These are phyloP conservation scores for Aldrovandia affinis DNA, from an alignment of 2,797 vertebrate species.

Conservation along the genomic window DNA sequence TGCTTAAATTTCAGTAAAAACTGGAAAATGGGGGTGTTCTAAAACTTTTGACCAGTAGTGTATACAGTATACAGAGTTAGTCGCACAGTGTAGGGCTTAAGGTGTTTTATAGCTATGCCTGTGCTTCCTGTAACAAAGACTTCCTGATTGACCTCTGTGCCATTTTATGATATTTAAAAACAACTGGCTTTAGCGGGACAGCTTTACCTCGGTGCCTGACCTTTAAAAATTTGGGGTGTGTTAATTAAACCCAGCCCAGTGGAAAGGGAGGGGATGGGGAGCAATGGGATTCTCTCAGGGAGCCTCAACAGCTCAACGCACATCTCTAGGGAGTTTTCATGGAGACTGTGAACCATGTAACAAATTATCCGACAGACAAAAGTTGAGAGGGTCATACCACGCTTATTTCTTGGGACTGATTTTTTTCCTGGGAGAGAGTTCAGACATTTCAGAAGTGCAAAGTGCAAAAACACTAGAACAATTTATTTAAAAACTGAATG, in stretches of 20 bases:
- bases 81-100: no score
- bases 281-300: neutral
- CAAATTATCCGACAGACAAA: conserved; percentile 8
- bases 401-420: neutral
- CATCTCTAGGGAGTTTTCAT: neutral
- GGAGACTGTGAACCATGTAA: neutral
- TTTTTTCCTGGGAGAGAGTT: neutral
- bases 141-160: neutral
- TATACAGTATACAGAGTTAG: no score
- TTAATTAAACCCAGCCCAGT: neutral
- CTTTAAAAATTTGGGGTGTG: neutral
- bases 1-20: no score
- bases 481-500: neutral
- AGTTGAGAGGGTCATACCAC: neutral
- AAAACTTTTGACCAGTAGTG: no score
- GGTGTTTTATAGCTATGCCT: no score
- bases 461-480: neutral
- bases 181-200: neutral
- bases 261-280: neutral
- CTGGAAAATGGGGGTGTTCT: no score
- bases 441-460: neutral
- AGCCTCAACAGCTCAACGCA: neutral
- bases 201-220: neutral
- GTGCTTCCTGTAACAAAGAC: neutral
- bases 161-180: neutral